Conservation (phyloP, 2,888 invertebrate species). For the Mythimna ferrago region DNA sequence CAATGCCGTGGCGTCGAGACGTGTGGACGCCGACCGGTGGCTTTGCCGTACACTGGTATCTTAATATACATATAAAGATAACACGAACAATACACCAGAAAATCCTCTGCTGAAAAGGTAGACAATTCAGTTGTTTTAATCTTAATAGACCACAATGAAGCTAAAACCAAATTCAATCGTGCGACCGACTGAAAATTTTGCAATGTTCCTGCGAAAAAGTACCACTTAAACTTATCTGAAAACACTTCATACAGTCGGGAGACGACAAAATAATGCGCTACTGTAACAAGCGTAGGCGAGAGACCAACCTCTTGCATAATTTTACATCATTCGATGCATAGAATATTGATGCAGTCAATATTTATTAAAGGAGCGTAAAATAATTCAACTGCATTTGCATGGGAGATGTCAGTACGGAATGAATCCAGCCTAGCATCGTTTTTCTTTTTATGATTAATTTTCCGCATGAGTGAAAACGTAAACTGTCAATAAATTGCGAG, state of each 20-base stretch:
- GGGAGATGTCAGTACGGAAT: constrained; percentile 6
- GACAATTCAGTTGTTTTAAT: constrained; percentile 25
- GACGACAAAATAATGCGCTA: constrained; percentile 28
- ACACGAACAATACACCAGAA: constrained; percentile 19
- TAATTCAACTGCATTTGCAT: constrained; percentile 33
- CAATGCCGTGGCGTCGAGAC: constrained; percentile 74
- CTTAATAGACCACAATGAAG: constrained; percentile 16
- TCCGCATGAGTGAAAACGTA: not conserved
- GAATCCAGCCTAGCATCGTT: not conserved
- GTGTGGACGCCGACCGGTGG: constrained; percentile 68
- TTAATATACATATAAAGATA: constrained; percentile 43
- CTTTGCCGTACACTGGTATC: constrained; percentile 57
- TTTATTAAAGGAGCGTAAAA: constrained; percentile 32
- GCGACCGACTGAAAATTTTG: not conserved
- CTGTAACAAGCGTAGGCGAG: constrained; percentile 32
- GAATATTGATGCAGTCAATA: constrained; percentile 40
- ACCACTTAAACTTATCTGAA: constrained; percentile 2
- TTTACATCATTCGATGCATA: constrained; percentile 35
- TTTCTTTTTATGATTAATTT: not conserved
- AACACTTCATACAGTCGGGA: constrained; percentile 4
- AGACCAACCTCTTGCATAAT: constrained; percentile 42
- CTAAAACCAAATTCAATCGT: not conserved
- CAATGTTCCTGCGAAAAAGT: not conserved
- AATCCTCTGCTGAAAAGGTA: constrained; percentile 2
- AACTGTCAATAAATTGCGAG: not conserved